Percentiles rank a stretch among this genome's conserved stretches.
Evolutionary conservation across 92 coral and sea anemone species (phyloP).

Genomic region (Virgularia gustaviana): DNA sequence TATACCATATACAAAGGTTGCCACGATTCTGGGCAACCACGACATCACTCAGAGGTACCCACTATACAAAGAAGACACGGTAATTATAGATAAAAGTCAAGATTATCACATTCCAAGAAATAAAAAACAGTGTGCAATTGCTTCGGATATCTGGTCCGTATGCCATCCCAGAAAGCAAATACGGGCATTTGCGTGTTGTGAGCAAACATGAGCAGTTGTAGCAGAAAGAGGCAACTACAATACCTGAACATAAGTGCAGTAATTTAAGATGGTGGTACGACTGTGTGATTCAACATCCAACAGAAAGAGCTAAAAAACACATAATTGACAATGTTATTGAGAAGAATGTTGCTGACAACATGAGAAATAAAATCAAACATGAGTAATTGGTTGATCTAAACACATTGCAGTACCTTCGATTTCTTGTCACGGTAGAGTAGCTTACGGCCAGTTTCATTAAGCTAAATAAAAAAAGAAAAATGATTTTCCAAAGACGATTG

Average conservation of each 20-base stretch:
- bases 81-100: not conserved
- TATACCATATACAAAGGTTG: conserved; percentile 94
- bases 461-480: conserved; percentile 48
- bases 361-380: too few species aligned
- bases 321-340: too few species aligned
- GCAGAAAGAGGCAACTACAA: not conserved
- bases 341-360: too few species aligned
- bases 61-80: conserved; percentile 43
- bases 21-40: conserved; percentile 99
- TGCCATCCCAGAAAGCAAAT: not conserved
- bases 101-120: not conserved
- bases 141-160: not conserved
- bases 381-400: too few species aligned
- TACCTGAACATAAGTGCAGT: conserved; percentile 93
- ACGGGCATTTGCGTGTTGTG: not conserved
- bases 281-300: conserved; percentile 78
- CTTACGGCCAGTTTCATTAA: conserved; percentile 90
- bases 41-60: conserved; percentile 98
- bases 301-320: conserved; percentile 75
- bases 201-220: not conserved
- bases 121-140: not conserved
- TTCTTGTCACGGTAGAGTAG: conserved; percentile 94
- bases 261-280: conserved; percentile 86
- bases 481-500: not conserved
- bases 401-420: conserved; percentile 61